Base-by-base conservation (phyloP, 2,888 invertebrate genomes). In the Phalera bucephala region DNA sequence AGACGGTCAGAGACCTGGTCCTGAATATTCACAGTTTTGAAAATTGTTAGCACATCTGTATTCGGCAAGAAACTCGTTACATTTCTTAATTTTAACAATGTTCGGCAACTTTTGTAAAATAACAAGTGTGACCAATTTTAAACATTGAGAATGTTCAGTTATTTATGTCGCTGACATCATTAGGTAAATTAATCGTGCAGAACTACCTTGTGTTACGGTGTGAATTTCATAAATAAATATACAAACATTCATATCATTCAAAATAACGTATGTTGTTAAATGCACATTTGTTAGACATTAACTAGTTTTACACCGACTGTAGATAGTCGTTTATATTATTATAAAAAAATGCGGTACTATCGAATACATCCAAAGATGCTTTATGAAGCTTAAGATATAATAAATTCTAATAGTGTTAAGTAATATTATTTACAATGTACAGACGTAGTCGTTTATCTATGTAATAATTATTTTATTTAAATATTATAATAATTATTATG, bases 351-450 rank as follows among this genome's bases (percentile, higher is more conserved):
- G 26, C 25, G 36, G 8, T 50, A 41, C 26, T 49, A 52, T 55
- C 38, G 38, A 56, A 57, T 52, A 63, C 65, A 72, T 67, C 72
- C 69, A 71, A 72, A 71, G 69, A 72, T 66, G 68, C 74, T 76
- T 72, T 52, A 56, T 35, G 41, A 61, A 62, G 50, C 45, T 56
- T 64, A 61, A 48, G 40, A 34, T 11, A 35, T 40, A 43, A 34
- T 40, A 36, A 35, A 44, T 31, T 45, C 40, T 40, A 47, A 47
- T 48, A 42, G 34, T 44, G 32, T 26, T 45, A 49, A 45, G 21
- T 55, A 39, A 51, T 26, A 44, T 41, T 45, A 43, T 46, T 52
- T 50, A 44, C 35, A 33, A 31, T 37, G 23, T 41, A 39, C 19
- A 35, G 20, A 13, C 22, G 17, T 36, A 28, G 26, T 41, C 14